Conservation (phyloP, 2,113 vertebrate genomes). For the Calyptommatus sinebrachiatus region DNA sequence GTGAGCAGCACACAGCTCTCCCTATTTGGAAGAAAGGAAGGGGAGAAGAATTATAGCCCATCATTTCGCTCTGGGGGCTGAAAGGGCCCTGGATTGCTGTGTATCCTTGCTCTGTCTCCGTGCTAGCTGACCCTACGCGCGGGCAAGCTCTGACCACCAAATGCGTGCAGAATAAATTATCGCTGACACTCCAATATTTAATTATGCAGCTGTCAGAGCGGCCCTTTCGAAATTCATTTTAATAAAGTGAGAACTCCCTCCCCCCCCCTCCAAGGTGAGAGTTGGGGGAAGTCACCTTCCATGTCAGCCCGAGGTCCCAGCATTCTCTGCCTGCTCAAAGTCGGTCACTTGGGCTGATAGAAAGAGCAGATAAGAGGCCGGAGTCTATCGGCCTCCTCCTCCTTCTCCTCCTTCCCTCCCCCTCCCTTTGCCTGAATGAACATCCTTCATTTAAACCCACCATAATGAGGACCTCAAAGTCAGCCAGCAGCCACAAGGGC, state of each 20-base stretch:
- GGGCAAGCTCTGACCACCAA: slow-evolving; percentile 89
- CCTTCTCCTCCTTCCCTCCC: slow-evolving; percentile 59
- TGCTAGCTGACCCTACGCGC: slow-evolving; percentile 77
- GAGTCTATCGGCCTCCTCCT: slow-evolving; percentile 69
- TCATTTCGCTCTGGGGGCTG: slow-evolving; percentile 35
- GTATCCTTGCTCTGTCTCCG: slow-evolving; percentile 78
- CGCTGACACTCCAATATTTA: slow-evolving; percentile 98
- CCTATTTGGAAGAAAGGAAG: slow-evolving; percentile 42
- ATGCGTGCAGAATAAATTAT: slow-evolving; percentile 96
- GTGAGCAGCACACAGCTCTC: too few relatives aligned
- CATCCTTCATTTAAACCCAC: slow-evolving; percentile 83
- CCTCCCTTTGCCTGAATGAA: slow-evolving; percentile 74
- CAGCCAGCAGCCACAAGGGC: slow-evolving; percentile 80
- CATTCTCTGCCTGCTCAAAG: slow-evolving; percentile 66
- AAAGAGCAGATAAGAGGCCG: slow-evolving; percentile 78
- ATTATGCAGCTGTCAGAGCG: slow-evolving; percentile 99
- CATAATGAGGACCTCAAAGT: slow-evolving; percentile 86
- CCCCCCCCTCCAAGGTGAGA: slow-evolving; percentile 89
- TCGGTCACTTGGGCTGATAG: slow-evolving; percentile 85
- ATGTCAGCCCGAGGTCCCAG: slow-evolving; percentile 88
- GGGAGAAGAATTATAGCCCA: slow-evolving; percentile 47
- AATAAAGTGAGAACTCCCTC: slow-evolving; percentile 92
- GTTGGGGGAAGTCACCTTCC: slow-evolving; percentile 92
- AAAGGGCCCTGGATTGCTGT: slow-evolving; percentile 62
- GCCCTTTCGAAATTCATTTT: slow-evolving; percentile 99